These are phyloP conservation scores for Lordiphosa mommai DNA, from an alignment of 1,140 invertebrate genomes.

Conservation along the genomic window DNA sequence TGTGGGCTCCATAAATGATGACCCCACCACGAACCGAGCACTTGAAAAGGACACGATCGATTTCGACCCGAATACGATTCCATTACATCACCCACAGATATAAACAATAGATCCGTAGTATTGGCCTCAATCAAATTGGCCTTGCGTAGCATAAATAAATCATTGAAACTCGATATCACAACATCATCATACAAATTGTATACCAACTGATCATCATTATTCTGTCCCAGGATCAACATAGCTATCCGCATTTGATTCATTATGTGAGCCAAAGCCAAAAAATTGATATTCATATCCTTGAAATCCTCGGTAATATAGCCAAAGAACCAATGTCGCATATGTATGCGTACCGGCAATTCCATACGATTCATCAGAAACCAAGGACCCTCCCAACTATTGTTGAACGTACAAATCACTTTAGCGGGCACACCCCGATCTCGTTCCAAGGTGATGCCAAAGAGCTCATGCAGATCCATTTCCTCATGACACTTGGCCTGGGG, in stretches of 20 bases:
- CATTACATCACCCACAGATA: slow-evolving; percentile 39
- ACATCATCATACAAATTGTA: slow-evolving; percentile 60
- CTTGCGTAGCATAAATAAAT: slow-evolving; percentile 55
- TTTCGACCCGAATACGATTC: slow-evolving; percentile 27
- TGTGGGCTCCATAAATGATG: neutral
- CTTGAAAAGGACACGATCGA: slow-evolving; percentile 38
- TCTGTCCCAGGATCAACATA: slow-evolving; percentile 52
- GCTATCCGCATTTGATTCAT: slow-evolving; percentile 55
- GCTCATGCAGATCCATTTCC: slow-evolving; percentile 50
- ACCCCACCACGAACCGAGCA: slow-evolving; percentile 59
- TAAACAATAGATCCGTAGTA: slow-evolving; percentile 45
- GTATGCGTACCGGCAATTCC: slow-evolving; percentile 37
- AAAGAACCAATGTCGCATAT: slow-evolving; percentile 52
- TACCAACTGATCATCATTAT: slow-evolving; percentile 33
- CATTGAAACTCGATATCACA: slow-evolving; percentile 53
- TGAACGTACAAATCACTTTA: slow-evolving; percentile 38
- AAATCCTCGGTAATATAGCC: slow-evolving; percentile 53
- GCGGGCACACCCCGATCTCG: slow-evolving; percentile 37
- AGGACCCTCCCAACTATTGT: slow-evolving; percentile 46
- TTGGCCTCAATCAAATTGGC: slow-evolving; percentile 50
- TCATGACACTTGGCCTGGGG: slow-evolving; percentile 39
- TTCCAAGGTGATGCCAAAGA: slow-evolving; percentile 34
- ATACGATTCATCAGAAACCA: slow-evolving; percentile 58
- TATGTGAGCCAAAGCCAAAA: slow-evolving; percentile 38
- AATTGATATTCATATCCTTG: slow-evolving; percentile 54